A percentile compares a stretch with the other conserved stretches of the same genome.
phyloP scores from a whole-genome alignment of 1,140 invertebrate species.

The Triops longicaudatus region DNA sequence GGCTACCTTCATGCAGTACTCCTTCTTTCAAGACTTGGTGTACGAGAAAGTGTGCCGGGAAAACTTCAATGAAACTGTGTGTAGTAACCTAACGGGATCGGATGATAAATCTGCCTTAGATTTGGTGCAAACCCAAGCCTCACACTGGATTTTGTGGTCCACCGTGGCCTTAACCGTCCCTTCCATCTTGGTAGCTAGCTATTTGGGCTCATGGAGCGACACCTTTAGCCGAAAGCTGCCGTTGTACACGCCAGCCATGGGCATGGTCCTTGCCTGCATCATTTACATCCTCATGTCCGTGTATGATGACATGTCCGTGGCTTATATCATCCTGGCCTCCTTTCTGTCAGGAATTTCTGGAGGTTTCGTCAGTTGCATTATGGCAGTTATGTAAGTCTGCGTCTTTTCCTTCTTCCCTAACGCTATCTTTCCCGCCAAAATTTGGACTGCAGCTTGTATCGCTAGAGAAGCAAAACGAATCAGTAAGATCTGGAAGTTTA shows the following conservation, averaged over 20 bases:
- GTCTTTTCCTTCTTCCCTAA: background rate
- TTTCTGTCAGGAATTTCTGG: constrained; percentile 41
- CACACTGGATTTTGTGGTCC: constrained; percentile 39
- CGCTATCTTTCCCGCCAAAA: background rate
- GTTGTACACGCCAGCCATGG: constrained; percentile 42
- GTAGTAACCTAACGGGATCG: constrained; percentile 35
- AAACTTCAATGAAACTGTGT: constrained; percentile 33
- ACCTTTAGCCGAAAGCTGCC: constrained; percentile 41
- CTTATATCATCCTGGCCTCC: constrained; percentile 39
- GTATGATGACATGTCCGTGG: constrained; percentile 35
- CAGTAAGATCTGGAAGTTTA: no score
- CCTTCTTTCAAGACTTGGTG: constrained; percentile 43
- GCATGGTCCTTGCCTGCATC: constrained; percentile 37
- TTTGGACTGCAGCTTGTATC: no score
- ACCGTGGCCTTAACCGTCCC: constrained; percentile 40
- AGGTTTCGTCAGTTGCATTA: constrained; percentile 41
- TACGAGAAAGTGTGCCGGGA: constrained; percentile 41
- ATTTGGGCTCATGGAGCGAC: constrained; percentile 42
- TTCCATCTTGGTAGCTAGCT: constrained; percentile 39
- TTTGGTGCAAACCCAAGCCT: constrained; percentile 38
- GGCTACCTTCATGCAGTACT: constrained; percentile 40
- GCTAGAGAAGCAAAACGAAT: no score
- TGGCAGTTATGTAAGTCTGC: constrained; percentile 33
- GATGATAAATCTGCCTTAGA: constrained; percentile 34
- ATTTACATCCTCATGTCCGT: constrained; percentile 40